Percentiles rank a stretch among this genome's conserved stretches.
These are phyloP conservation scores for Etheostoma spectabile DNA, from an alignment of 2,113 vertebrate species.

Conservation along the genomic window DNA sequence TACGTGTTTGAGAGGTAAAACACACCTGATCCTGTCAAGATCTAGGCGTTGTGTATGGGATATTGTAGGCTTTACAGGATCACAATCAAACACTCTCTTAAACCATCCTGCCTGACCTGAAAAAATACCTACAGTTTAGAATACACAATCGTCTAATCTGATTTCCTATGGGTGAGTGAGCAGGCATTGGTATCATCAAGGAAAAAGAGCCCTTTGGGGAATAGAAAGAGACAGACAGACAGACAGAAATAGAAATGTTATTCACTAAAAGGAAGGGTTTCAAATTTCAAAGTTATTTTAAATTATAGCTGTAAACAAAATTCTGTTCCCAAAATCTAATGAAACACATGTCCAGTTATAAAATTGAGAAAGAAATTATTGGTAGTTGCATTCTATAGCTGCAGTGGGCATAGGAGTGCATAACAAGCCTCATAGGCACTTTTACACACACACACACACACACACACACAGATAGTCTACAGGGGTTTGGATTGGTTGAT, in stretches of 20 bases:
- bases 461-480: background rate
- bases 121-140: background rate
- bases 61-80: background rate
- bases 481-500: slow-evolving; percentile 7
- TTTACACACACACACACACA: slow-evolving; percentile 6
- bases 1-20: slow-evolving; percentile 89
- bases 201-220: background rate
- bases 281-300: background rate
- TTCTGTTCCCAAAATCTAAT: background rate
- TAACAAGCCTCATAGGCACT: slow-evolving; percentile 5
- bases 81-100: background rate
- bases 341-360: background rate
- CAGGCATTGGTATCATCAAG: background rate
- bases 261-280: background rate
- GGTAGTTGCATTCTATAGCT: background rate
- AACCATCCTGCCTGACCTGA: background rate
- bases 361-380: background rate
- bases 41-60: background rate
- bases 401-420: background rate
- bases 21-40: slow-evolving; percentile 3
- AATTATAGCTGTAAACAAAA: background rate
- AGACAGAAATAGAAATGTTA: background rate
- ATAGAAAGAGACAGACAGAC: background rate
- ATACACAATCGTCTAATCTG: background rate
- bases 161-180: background rate